Base-by-base conservation (phyloP, 2,797 vertebrate genomes). In the Galago senegalensis region DNA sequence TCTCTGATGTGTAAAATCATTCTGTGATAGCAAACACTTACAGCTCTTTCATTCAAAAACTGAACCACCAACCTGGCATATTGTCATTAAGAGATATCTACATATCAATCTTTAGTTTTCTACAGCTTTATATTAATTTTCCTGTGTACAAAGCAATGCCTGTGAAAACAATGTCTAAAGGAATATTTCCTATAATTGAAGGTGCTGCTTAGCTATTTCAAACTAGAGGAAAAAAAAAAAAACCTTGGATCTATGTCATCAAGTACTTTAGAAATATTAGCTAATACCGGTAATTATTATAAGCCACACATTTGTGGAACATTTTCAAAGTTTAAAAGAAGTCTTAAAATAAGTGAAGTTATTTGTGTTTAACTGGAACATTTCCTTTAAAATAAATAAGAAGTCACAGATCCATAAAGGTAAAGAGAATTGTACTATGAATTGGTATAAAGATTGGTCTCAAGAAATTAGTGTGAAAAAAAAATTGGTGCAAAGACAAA, bases 261-360 rank as follows among this genome's bases (percentile, higher is more conserved):
- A 37, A 13, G 0, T 58, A 18, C 18, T 93, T 14, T 49, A 49
- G 49, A 49, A 49, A 49, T 14, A 13, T 14, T 49, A 49, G 49
- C 46, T 49, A 49, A 49, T 49, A 49, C 14, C 3, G 49, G 14
- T 49, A 3, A 49, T 13, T 49, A 49, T 49, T 49, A 49, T 49
- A 49, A 4, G 49, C 49, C 13, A 14, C 13, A 49, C 13, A 49
- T 49, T 49, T 49, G 13, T 49, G 49, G 49, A 14, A 49, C 13
- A 49, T 49, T 49, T 31, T 89, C n/a, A 70, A 89, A 69, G 21
- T 84, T 96, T 92, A 91, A 56, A 96, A 91, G 25, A 61, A 87
- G 21, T 88, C 37, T 56, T 61, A 69, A 61, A 56, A 82, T 69
- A 67, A 73, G 76, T 9, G 3, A 67, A 0, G 11, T 11, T 84